Conservation (phyloP, 2,888 invertebrate species). For the Lysandra coridon region DNA sequence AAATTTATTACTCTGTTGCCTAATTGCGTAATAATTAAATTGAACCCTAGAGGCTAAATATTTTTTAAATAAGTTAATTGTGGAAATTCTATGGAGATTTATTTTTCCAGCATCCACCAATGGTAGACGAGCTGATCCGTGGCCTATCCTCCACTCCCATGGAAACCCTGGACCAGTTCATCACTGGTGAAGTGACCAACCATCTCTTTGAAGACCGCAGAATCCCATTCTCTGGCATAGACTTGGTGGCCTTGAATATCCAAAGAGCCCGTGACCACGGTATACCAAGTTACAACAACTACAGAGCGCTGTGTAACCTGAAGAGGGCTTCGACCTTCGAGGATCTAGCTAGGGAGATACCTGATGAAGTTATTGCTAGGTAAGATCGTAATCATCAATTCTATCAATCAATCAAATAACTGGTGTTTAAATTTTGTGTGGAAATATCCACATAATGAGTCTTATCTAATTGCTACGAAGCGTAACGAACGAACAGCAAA, state of each 20-base stretch:
- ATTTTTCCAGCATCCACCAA: constrained; percentile 78
- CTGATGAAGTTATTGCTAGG: constrained; percentile 88
- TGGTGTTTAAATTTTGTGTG: too few relatives aligned
- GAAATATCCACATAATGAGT: too few relatives aligned
- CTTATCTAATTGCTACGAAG: too few relatives aligned
- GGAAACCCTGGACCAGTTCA: constrained; percentile 96
- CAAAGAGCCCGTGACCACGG: constrained; percentile 95
- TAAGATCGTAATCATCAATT: constrained; percentile 39
- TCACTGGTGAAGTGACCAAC: constrained; percentile 96
- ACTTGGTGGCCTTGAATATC: constrained; percentile 94
- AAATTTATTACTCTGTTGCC: too few relatives aligned
- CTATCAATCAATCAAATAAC: background rate
- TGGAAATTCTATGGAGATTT: too few relatives aligned
- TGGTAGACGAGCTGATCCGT: constrained; percentile 92
- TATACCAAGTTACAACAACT: constrained; percentile 93
- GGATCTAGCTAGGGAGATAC: constrained; percentile 92
- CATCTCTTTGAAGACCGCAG: constrained; percentile 95
- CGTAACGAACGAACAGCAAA: too few relatives aligned
- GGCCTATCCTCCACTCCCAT: constrained; percentile 94
- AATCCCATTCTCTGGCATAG: constrained; percentile 95
- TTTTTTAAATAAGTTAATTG: too few relatives aligned
- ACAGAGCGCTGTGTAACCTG: constrained; percentile 93
- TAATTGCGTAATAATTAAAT: too few relatives aligned
- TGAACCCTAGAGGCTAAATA: too few relatives aligned
- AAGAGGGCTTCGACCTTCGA: constrained; percentile 92